These are phyloP conservation scores for Polydrusus cervinus DNA, from an alignment of 2,888 invertebrate genomes.

Conservation along the genomic window DNA sequence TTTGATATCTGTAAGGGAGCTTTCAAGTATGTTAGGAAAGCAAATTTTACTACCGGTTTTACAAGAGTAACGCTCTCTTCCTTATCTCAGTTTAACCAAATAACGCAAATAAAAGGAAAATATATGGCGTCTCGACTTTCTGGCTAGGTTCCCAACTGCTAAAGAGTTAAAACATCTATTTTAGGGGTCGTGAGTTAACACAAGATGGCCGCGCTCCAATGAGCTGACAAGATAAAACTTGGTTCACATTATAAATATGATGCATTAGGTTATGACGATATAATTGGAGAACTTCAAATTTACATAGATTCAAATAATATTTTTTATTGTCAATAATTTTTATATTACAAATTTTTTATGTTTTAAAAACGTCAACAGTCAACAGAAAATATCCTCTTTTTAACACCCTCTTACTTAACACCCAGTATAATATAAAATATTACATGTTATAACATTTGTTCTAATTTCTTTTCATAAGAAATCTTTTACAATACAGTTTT, in stretches of 20 bases:
- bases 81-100: slow-evolving; percentile 13
- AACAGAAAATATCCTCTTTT: no score
- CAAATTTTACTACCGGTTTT: slow-evolving; percentile 17
- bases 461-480: no score
- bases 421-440: no score
- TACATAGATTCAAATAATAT: no score
- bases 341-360: no score
- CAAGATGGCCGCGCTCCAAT: slow-evolving; percentile 4
- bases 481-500: no score
- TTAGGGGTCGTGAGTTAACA: slow-evolving; percentile 1
- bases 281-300: no score
- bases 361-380: no score
- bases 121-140: slow-evolving; percentile 21
- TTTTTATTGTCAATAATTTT: no score
- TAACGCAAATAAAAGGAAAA: slow-evolving; percentile 11
- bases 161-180: slow-evolving; percentile 18
- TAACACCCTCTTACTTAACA: no score
- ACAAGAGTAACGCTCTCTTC: slow-evolving; percentile 8
- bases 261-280: neutral
- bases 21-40: slow-evolving; percentile 2
- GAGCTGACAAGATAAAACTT: slow-evolving; percentile 10
- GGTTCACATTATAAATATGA: neutral
- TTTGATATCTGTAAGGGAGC: neutral
- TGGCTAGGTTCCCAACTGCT: slow-evolving; percentile 25
- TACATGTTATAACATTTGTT: no score